Base-by-base conservation (phyloP, 2,888 invertebrate genomes). In the Stenichneumon culpator region DNA sequence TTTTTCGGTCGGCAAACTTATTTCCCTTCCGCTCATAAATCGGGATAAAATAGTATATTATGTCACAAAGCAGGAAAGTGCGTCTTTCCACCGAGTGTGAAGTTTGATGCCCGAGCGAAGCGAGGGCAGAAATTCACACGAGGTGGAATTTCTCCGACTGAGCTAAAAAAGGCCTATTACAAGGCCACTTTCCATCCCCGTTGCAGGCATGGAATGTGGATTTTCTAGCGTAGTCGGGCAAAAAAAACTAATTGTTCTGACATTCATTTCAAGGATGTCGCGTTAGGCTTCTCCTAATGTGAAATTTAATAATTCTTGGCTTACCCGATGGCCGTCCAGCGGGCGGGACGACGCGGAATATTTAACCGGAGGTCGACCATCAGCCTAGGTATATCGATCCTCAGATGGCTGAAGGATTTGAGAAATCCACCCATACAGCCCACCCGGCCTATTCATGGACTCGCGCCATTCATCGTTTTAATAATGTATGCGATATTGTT, bases 401-500 rank as follows among this genome's bases (percentile, higher is more conserved):
- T 16, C 28, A n/a, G 36, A 5, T 57, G 19, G 73, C 54, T 32
- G 32, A 69, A 74, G 74, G 39, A 69, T 68, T 50, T 54, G n/a
- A 22, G 50, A 69, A 69, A 74, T 50, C 14, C 25, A 57, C 14
- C 57, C 32, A 69, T 63, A 75, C 32, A 19, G 50, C 60, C 3
- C 16, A 16, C 16, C 68, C n/a, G 60, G 25, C 25, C 57, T 69
- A 69, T 69, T 69, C 69, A 69, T 47, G 32, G 28, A 36, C 14
- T 32, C 50, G 74, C 16, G 60, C 39, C 60, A 47, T 74, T 69
- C 74, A 47, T 11, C 47, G 50, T 47, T 60, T 81, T 67, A 81
- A 69, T 69, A 60, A 81, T 81, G 68, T 60, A 81, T 60, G 32
- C 60, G 47, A 36, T 60, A 81, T 81, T 74, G 74, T 74, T n/a